Evolutionary conservation across 2,113 vertebrate genomes (phyloP).

Genomic region (Rhea americana): DNA sequence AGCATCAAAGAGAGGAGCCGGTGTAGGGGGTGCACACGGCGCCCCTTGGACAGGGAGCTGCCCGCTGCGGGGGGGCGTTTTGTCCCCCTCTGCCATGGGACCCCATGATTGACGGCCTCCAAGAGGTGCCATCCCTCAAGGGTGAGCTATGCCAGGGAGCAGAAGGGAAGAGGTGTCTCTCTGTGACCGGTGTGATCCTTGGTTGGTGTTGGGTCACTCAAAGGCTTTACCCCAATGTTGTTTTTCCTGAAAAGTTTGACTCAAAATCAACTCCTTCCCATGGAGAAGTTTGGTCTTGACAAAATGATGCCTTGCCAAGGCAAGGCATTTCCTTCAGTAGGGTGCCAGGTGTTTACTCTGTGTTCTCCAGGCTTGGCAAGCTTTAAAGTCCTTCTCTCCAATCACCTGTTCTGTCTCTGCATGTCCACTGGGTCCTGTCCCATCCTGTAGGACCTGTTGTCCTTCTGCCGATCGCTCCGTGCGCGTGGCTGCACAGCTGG

Average conservation of each 20-base stretch:
- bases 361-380: neutral
- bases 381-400: slow-evolving; percentile 5
- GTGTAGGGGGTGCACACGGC: neutral
- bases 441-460: neutral
- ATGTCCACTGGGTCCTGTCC: neutral
- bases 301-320: neutral
- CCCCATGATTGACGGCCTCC: neutral
- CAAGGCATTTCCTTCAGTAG: neutral
- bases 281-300: neutral
- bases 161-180: neutral
- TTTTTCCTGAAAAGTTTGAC: neutral
- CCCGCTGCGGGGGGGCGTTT: neutral
- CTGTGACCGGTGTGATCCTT: neutral
- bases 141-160: no score
- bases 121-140: neutral
- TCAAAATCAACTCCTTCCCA: neutral
- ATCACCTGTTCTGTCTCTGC: neutral
- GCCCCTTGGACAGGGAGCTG: neutral
- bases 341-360: neutral
- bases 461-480: neutral
- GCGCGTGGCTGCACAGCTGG: rapidly evolving
- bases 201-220: neutral
- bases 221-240: neutral
- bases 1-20: neutral
- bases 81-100: neutral